Base-by-base conservation (phyloP, 1,140 invertebrate genomes). In the Ctenoplectra terminalis region DNA sequence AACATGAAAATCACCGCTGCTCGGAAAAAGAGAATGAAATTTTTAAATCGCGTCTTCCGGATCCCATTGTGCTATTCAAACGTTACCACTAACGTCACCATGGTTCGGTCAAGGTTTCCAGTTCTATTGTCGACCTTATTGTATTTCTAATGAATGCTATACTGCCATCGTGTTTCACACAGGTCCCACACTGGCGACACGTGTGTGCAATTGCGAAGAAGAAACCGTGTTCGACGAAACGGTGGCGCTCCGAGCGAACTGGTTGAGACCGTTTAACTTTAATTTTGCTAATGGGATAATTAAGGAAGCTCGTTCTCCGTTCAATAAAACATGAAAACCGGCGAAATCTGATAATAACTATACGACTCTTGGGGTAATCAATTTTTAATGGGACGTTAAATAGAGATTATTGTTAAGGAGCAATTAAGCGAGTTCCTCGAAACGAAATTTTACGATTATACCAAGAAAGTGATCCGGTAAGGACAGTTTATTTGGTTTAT, bases 121-220 rank as follows among this genome's bases (percentile, higher is more conserved):
- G 40, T 15, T 48, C 29, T 17, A 63, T 46, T 46, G 43, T 74
- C 72, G 56, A 48, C 7, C 40, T 74, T 74, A 74, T 61, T 74
- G 72, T 74, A 63, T 63, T 52, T 75, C 58, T 75, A 75, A 75
- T 75, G 58, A 75, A 63, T 43, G 13, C 20, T n/a, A 15, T 2
- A 3, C n/a, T n/a, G 15, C 23, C 26, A 17, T 1, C 20, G 20
- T 9, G 34, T 37, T 26, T 56, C 9, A 2, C 70, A 2, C 20
- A n/a, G 5, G 8, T 15, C 37, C 6, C 1, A 1, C 13, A 7
- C 3, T 17, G 34, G 1, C 23, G 37, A 34, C 61, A 11, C 37
- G n/a, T 34, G 29, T 23, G 15, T 17, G 61, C 3, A 43, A 52
- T 37, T 26, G 31, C 31, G 37, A 69, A 23, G 20, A 37, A 37